Percentiles rank a stretch among this genome's conserved stretches.
Conservation (phyloP, 1,140 invertebrate species). For the Pogonognathellus flavescens region DNA sequence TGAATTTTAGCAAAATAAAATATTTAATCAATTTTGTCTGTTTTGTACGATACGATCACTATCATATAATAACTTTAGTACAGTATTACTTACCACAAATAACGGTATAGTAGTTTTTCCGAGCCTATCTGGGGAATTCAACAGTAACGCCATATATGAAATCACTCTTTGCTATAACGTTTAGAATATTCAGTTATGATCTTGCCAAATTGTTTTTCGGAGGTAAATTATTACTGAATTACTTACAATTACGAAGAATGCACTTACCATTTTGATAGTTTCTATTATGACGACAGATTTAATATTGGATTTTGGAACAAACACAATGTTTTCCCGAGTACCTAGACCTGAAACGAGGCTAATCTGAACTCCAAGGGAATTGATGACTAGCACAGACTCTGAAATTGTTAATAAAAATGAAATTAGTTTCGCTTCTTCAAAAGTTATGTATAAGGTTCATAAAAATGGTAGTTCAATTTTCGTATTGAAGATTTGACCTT, state of each 20-base stretch:
- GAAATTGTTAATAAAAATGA: neutral
- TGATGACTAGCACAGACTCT: constrained; percentile 42
- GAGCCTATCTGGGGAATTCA: constrained; percentile 31
- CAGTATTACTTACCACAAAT: constrained; percentile 25
- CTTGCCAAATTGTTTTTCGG: neutral
- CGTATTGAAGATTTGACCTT: neutral
- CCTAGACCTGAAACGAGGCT: constrained; percentile 33
- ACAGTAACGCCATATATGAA: constrained; percentile 42
- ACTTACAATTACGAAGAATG: neutral
- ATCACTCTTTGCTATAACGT: constrained; percentile 50
- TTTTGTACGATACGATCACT: neutral
- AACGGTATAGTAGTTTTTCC: constrained; percentile 52
- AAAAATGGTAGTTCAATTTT: too few relatives aligned
- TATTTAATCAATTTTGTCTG: too few relatives aligned
- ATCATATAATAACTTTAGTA: neutral
- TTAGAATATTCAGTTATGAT: too few relatives aligned
- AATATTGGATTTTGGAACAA: constrained; percentile 55
- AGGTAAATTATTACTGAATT: neutral
- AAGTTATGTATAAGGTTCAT: too few relatives aligned
- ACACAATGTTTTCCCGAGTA: constrained; percentile 4
- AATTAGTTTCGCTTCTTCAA: neutral
- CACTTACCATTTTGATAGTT: constrained; percentile 55
- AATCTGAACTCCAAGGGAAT: constrained; percentile 50
- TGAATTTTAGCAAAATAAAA: too few relatives aligned
- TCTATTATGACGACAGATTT: constrained; percentile 57